These are phyloP conservation scores for Dryadula phaetusa DNA, from an alignment of 2,888 invertebrate genomes.

Conservation along the genomic window DNA sequence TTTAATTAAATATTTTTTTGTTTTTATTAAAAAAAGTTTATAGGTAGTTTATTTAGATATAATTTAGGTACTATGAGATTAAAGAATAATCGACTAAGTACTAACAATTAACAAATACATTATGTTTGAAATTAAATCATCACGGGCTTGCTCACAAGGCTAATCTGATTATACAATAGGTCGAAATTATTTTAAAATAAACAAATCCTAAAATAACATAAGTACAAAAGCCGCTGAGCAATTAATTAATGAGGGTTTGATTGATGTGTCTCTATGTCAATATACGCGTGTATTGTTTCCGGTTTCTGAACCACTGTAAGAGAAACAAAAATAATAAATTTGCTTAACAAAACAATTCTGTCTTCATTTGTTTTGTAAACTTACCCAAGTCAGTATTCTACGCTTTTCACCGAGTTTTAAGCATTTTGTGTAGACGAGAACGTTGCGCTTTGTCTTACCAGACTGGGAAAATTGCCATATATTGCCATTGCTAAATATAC, in stretches of 20 bases:
- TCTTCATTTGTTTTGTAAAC: too few relatives aligned
- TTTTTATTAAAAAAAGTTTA: too few relatives aligned
- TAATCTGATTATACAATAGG: constrained; percentile 27
- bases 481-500: too few relatives aligned
- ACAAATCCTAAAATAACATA: constrained; percentile 34
- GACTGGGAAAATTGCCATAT: too few relatives aligned
- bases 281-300: background rate
- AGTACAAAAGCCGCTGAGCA: constrained; percentile 36
- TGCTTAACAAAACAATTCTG: constrained; percentile 6
- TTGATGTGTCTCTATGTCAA: constrained; percentile 40
- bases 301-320: constrained; percentile 4
- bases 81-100: background rate
- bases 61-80: background rate
- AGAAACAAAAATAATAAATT: constrained; percentile 22
- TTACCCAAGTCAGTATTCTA: too few relatives aligned
- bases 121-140: background rate
- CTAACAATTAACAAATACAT: background rate
- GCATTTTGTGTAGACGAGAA: too few relatives aligned
- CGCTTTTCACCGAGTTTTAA: too few relatives aligned
- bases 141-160: background rate
- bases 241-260: constrained; percentile 39
- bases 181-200: constrained; percentile 31
- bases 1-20: too few relatives aligned
- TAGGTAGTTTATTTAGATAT: too few relatives aligned
- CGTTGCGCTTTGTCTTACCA: too few relatives aligned